phyloP scores from a whole-genome alignment of 2,888 invertebrate genomes.

The Imbricaverruca yamaguchii region DNA sequence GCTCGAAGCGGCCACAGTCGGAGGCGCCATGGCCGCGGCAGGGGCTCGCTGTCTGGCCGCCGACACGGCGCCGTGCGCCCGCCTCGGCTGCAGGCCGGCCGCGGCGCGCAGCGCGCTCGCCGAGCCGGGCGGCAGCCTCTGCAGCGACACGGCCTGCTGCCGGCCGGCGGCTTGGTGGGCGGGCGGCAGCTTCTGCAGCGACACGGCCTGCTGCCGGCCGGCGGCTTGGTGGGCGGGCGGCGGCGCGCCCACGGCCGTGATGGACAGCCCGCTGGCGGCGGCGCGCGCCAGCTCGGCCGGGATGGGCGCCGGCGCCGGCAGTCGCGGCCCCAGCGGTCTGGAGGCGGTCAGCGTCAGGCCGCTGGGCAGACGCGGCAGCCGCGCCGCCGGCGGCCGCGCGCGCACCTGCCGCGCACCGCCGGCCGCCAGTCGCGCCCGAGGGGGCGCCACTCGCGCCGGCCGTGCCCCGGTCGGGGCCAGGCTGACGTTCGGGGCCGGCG shows the following conservation, averaged over 20 bases:
- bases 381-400: neutral
- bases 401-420: neutral
- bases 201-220: neutral
- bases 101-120: neutral
- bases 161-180: neutral
- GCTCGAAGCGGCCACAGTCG: neutral
- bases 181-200: slow-evolving; percentile 2
- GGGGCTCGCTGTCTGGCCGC: too few species aligned
- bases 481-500: neutral
- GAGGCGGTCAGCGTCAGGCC: neutral
- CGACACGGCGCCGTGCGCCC: too few species aligned
- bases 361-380: neutral
- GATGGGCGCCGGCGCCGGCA: neutral
- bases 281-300: slow-evolving; percentile 8
- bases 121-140: neutral
- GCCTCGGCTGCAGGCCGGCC: too few species aligned
- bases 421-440: neutral
- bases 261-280: slow-evolving; percentile 26
- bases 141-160: slow-evolving; percentile 3
- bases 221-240: neutral
- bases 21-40: too few species aligned
- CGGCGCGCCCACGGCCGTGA: slow-evolving; percentile 15
- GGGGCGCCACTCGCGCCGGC: neutral
- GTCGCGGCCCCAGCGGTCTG: neutral
- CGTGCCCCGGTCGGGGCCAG: neutral